phyloP scores from a whole-genome alignment of 2,888 invertebrate species.

The Lathronympha strigana region DNA sequence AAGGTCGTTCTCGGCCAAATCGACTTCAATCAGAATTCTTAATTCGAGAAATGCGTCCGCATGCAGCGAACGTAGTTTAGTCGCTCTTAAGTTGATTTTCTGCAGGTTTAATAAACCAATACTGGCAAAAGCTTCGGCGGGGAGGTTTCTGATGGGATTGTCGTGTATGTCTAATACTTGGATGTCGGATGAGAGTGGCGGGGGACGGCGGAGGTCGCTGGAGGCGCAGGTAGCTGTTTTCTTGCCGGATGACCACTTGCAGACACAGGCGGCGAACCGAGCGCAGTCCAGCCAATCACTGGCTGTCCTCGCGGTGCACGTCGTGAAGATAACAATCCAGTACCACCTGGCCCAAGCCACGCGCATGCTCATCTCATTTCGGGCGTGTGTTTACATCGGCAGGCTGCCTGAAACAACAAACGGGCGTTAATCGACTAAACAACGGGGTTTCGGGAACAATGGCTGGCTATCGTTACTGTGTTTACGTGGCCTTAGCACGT shows the following conservation, averaged over 20 bases:
- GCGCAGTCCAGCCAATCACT: slow-evolving; percentile 95
- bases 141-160: slow-evolving; percentile 90
- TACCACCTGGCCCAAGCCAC: slow-evolving; percentile 83
- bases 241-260: slow-evolving; percentile 97
- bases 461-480: slow-evolving; percentile 38
- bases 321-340: slow-evolving; percentile 81
- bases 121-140: slow-evolving; percentile 90
- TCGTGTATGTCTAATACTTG: slow-evolving; percentile 92
- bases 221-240: slow-evolving; percentile 94
- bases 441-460: slow-evolving; percentile 39
- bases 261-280: slow-evolving; percentile 91
- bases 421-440: slow-evolving; percentile 38
- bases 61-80: slow-evolving; percentile 90
- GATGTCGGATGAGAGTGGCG: slow-evolving; percentile 84
- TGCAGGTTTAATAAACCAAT: slow-evolving; percentile 93
- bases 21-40: slow-evolving; percentile 93
- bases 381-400: slow-evolving; percentile 79
- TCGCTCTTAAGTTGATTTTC: slow-evolving; percentile 90
- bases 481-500: slow-evolving; percentile 36
- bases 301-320: slow-evolving; percentile 79
- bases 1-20: slow-evolving; percentile 92
- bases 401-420: slow-evolving; percentile 79
- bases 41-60: slow-evolving; percentile 94
- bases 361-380: slow-evolving; percentile 84
- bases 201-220: slow-evolving; percentile 91